These are phyloP conservation scores for Leguminivora glycinivorella DNA, from an alignment of 1,140 invertebrate genomes.

Conservation along the genomic window DNA sequence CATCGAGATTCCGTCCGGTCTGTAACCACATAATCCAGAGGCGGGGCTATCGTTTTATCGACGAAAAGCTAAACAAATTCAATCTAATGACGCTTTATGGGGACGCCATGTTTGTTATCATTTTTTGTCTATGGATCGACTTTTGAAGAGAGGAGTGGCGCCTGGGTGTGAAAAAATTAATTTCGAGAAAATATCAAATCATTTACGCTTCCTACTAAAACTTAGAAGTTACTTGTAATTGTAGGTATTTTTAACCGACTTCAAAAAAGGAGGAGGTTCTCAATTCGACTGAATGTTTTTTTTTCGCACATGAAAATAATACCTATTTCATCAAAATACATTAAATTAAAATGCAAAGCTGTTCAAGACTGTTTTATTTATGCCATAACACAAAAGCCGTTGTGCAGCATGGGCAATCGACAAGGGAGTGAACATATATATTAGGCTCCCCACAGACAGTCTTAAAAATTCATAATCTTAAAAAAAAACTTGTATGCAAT, in stretches of 20 bases:
- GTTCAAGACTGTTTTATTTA: neutral
- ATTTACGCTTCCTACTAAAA: neutral
- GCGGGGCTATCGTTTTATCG: conserved; percentile 37
- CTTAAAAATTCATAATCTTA: no score
- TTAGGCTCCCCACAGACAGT: no score
- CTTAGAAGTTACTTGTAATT: no score
- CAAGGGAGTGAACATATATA: no score
- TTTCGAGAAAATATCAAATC: neutral
- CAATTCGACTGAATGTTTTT: no score
- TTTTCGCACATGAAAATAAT: neutral
- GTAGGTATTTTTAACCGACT: no score
- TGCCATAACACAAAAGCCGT: neutral
- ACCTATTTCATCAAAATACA: neutral
- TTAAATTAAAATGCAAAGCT: neutral
- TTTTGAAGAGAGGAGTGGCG: conserved; percentile 17
- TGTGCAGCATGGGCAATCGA: neutral
- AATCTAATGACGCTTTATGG: conserved; percentile 50
- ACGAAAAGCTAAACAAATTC: conserved; percentile 56
- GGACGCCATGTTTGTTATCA: conserved; percentile 74
- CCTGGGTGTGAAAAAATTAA: neutral
- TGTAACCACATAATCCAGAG: conserved; percentile 49
- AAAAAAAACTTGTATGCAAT: no score
- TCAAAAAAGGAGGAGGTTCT: no score
- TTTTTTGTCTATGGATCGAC: conserved; percentile 47
- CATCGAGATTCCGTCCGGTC: conserved; percentile 47